Evolutionary conservation across 2,797 vertebrate species (phyloP).

Genomic region (Danio choprae): DNA sequence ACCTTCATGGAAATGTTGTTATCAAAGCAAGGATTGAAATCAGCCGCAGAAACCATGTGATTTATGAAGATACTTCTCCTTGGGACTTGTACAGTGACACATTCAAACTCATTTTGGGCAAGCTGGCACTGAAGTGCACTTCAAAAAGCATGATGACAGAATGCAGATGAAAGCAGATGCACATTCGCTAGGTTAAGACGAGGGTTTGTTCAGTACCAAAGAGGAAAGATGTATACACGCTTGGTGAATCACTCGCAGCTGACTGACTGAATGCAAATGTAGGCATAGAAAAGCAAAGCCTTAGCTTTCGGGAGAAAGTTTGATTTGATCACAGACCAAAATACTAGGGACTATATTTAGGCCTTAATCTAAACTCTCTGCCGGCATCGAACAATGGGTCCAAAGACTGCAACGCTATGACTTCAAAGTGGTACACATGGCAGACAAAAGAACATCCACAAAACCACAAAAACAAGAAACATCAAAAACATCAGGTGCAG

Average conservation of each 20-base stretch:
- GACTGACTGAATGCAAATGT: slow-evolving; percentile 24
- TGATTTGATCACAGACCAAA: slow-evolving; percentile 12
- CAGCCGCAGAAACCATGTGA: neutral
- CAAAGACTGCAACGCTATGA: slow-evolving; percentile 17
- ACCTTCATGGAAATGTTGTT: neutral
- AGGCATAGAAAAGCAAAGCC: neutral
- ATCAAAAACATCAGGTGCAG: slow-evolving; percentile 33
- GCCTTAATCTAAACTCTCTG: slow-evolving; percentile 21
- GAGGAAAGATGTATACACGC: slow-evolving; percentile 16
- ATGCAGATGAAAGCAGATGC: slow-evolving; percentile 27
- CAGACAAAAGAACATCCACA: slow-evolving; percentile 34
- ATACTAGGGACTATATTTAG: slow-evolving; percentile 31
- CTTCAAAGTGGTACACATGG: slow-evolving; percentile 31
- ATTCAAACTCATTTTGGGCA: slow-evolving; percentile 22
- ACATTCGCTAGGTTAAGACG: slow-evolving; percentile 11
- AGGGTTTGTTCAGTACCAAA: slow-evolving; percentile 9
- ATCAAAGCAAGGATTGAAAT: slow-evolving; percentile 7
- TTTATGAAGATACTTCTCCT: neutral
- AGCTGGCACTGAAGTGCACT: neutral
- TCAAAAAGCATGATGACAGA: slow-evolving; percentile 35
- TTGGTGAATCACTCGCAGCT: neutral
- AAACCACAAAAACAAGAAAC: slow-evolving; percentile 14
- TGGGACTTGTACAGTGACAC: neutral
- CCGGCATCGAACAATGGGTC: slow-evolving; percentile 17
- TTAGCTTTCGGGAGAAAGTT: slow-evolving; percentile 9